phyloP scores from a whole-genome alignment of 2,888 invertebrate species.

The Bellardia pandia region DNA sequence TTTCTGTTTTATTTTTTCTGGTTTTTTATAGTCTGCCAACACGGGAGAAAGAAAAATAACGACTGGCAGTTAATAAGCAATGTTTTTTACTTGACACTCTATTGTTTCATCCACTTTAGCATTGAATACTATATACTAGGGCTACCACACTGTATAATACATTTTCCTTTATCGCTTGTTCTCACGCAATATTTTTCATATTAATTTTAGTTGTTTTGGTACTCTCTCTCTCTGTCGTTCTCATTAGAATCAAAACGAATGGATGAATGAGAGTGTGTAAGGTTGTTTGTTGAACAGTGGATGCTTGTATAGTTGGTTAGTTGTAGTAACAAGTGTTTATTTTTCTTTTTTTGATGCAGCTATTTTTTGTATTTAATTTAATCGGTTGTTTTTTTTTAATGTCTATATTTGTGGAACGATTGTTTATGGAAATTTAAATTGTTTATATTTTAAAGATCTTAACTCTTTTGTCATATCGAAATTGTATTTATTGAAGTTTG shows the following conservation, averaged over 20 bases:
- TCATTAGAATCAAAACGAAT: slow-evolving; percentile 22
- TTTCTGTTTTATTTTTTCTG: neutral
- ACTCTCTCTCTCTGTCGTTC: slow-evolving; percentile 16
- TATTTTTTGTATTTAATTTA: neutral
- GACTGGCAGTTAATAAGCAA: slow-evolving; percentile 66
- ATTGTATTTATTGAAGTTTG: neutral
- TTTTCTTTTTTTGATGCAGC: neutral
- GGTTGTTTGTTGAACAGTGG: slow-evolving; percentile 38
- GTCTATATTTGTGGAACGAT: too few species aligned
- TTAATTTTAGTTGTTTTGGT: neutral
- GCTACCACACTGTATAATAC: slow-evolving; percentile 14
- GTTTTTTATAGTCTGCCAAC: slow-evolving; percentile 59
- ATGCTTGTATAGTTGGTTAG: neutral
- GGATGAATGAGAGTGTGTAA: neutral
- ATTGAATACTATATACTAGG: slow-evolving; percentile 13
- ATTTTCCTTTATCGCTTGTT: slow-evolving; percentile 42
- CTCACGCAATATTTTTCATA: slow-evolving; percentile 42
- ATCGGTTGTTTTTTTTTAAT: neutral
- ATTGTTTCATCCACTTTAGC: slow-evolving; percentile 67
- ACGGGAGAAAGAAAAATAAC: slow-evolving; percentile 68
- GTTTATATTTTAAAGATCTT: too few species aligned
- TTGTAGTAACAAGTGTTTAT: slow-evolving; percentile 28
- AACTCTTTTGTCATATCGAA: too few species aligned
- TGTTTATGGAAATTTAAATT: too few species aligned
- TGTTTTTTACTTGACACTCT: slow-evolving; percentile 64